A percentile compares a stretch with the other conserved stretches of the same genome.
phyloP scores from a whole-genome alignment of 2,797 vertebrate genomes.

The Manis crassicaudata region DNA sequence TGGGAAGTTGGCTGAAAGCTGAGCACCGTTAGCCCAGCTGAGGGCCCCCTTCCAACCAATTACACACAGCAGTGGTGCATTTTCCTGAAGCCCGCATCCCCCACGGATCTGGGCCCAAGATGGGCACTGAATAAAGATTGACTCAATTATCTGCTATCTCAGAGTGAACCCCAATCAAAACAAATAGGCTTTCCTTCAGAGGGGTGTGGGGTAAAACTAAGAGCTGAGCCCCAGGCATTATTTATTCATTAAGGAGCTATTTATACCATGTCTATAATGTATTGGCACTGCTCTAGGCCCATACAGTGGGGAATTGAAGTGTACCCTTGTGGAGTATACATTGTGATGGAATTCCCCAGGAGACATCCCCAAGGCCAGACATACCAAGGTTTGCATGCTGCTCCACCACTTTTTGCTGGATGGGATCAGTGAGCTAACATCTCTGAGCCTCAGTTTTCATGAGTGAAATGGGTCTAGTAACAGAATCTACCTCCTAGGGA shows the following conservation, averaged over 20 bases:
- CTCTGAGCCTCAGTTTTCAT: not conserved
- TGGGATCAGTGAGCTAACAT: not conserved
- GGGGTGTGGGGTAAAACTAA: not conserved
- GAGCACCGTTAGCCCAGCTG: slow-evolving; percentile 62
- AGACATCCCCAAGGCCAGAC: not conserved
- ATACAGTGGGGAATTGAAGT: not conserved
- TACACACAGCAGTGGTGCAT: slow-evolving; percentile 70
- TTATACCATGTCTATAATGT: not conserved
- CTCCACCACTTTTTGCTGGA: not conserved
- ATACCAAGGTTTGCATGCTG: not conserved
- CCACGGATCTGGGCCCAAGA: not conserved
- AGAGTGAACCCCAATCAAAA: not conserved
- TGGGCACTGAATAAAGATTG: not conserved
- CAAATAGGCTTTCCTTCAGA: not conserved
- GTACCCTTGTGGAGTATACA: fast-evolving
- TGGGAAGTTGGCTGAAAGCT: slow-evolving; percentile 58
- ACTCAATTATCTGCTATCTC: not conserved
- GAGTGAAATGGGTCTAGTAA: slow-evolving; percentile 3
- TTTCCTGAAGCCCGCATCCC: not conserved
- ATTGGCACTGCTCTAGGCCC: not conserved
- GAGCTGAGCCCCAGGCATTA: not conserved
- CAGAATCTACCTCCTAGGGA: not conserved
- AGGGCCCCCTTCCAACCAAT: slow-evolving; percentile 81
- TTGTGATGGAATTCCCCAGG: not conserved
- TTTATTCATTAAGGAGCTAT: not conserved